Conservation (phyloP, 2,888 invertebrate genomes). For the Galerucella calmariensis region DNA sequence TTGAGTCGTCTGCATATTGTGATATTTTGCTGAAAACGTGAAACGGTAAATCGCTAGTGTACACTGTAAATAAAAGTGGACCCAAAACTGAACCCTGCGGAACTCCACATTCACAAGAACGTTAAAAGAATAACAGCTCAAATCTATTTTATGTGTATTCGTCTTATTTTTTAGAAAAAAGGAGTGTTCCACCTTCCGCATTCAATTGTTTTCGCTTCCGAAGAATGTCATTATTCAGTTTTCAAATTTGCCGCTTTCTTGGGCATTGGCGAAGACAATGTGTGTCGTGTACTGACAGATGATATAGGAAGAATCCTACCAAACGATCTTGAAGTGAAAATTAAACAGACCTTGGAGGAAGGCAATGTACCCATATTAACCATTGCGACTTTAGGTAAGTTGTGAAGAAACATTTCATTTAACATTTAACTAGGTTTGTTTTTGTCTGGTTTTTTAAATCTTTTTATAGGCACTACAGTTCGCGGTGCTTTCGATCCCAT, state of each 20-base stretch:
- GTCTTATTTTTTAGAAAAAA: slow-evolving; percentile 54
- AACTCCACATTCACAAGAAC: no score
- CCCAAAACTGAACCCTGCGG: no score
- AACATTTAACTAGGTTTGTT: not conserved
- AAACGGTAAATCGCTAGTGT: no score
- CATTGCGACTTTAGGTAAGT: slow-evolving; percentile 63
- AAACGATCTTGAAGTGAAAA: slow-evolving; percentile 59
- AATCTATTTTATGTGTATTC: not conserved
- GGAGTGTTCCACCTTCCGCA: slow-evolving; percentile 63
- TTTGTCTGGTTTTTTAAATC: not conserved
- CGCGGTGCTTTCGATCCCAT: slow-evolving; percentile 97
- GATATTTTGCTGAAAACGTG: no score
- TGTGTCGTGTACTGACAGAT: slow-evolving; percentile 66
- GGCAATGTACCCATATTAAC: slow-evolving; percentile 65
- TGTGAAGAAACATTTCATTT: not conserved
- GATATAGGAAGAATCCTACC: slow-evolving; percentile 63
- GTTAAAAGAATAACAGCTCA: no score
- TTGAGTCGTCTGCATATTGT: no score
- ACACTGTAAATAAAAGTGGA: no score
- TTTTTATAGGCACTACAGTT: slow-evolving; percentile 82
- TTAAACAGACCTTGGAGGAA: slow-evolving; percentile 57
- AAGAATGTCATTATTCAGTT: slow-evolving; percentile 73
- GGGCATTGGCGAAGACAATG: slow-evolving; percentile 71
- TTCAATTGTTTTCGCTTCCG: slow-evolving; percentile 68
- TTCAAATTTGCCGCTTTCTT: slow-evolving; percentile 69